Evolutionary conservation across 2,888 invertebrate species (phyloP).

Genomic region (Drosophila flavopinicola): DNA sequence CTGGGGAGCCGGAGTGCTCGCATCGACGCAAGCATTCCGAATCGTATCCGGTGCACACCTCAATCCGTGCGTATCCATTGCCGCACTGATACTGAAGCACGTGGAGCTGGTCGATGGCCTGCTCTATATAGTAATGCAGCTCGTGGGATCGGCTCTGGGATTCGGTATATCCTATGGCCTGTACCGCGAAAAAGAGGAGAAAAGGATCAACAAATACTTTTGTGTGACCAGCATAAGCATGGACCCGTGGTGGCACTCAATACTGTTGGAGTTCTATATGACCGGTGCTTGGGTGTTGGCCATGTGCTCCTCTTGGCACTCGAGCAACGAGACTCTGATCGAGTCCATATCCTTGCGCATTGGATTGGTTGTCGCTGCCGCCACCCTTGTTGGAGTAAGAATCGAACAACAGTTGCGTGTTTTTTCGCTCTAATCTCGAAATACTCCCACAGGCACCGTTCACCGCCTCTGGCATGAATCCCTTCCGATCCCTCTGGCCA

Average conservation of each 20-base stretch:
- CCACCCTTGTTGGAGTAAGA: conserved; percentile 34
- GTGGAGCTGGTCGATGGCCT: conserved; percentile 9
- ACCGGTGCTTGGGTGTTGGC: conserved; percentile 45
- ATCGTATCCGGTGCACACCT: conserved; percentile 53
- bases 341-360: conserved; percentile 45
- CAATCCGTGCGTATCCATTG: conserved; percentile 46
- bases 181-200: too few species aligned
- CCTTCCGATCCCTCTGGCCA: conserved; percentile 45
- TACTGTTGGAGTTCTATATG: conserved; percentile 29
- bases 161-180: not conserved
- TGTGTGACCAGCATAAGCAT: not conserved
- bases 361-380: conserved; percentile 32
- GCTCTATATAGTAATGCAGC: conserved; percentile 33
- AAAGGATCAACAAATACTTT: conserved; percentile 7
- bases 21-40: conserved; percentile 46
- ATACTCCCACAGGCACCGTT: conserved; percentile 1
- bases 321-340: conserved; percentile 7
- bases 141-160: conserved; percentile 24
- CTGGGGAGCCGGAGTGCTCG: conserved; percentile 44
- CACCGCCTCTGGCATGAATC: conserved; percentile 48
- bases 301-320: conserved; percentile 54
- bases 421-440: not conserved
- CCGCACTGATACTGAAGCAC: conserved; percentile 40
- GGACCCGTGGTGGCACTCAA: conserved; percentile 17
- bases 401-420: not conserved